Evolutionary conservation across 2,113 vertebrate genomes (phyloP).

Genomic region (Phalacrocorax aristotelis): DNA sequence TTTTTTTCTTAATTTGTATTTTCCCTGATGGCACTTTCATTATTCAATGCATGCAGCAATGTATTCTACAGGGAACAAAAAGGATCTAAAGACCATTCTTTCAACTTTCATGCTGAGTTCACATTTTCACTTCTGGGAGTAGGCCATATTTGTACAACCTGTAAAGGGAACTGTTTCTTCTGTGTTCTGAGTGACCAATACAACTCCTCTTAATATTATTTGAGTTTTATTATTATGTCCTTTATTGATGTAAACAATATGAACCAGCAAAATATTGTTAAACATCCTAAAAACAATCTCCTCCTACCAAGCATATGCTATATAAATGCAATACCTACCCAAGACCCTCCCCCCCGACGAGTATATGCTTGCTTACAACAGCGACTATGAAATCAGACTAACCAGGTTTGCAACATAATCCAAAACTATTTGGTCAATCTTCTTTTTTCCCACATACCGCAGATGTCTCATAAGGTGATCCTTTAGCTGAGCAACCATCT

Average conservation of each 20-base stretch:
- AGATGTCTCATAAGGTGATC: constrained; percentile 88
- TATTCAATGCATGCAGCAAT: background rate
- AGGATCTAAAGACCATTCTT: background rate
- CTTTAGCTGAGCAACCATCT: constrained; percentile 92
- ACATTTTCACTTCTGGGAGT: background rate
- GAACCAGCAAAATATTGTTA: background rate
- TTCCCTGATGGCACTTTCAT: background rate
- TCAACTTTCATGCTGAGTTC: background rate
- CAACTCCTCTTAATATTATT: background rate
- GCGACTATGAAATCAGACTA: constrained; percentile 5
- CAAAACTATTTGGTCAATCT: constrained; percentile 86
- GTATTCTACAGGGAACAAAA: background rate
- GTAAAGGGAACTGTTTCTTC: background rate
- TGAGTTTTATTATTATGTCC: background rate
- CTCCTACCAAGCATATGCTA: background rate
- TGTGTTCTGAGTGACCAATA: background rate
- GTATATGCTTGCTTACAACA: background rate
- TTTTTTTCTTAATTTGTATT: background rate
- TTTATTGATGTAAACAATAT: background rate
- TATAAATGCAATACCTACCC: background rate
- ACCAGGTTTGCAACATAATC: constrained; percentile 88
- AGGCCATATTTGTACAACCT: background rate
- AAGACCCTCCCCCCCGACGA: background rate
- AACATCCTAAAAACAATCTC: background rate
- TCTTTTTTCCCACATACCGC: constrained; percentile 88